Base-by-base conservation (phyloP, 2,888 invertebrate genomes). In the Phania funesta region DNA sequence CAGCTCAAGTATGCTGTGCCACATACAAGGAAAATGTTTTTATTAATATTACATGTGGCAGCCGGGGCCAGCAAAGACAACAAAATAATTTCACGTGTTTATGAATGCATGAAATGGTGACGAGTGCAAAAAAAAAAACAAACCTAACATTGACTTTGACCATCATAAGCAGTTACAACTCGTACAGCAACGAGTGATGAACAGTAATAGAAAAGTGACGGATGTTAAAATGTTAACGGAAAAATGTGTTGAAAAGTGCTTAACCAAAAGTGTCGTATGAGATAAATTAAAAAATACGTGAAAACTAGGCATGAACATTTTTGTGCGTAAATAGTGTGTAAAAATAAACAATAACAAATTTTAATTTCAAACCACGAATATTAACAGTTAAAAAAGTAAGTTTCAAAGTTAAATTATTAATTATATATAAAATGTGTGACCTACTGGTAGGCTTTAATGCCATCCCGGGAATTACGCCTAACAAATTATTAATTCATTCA, bases 141-240 rank as follows among this genome's bases (percentile, higher is more conserved):
- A 77, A 60, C 35, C 73, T 81, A 83, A 79, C 85, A 86, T 86
- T 86, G 87, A 86, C 87, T 86, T 87, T 87, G 87, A 86, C 86
- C 86, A 85, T 88, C 87, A 89, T 85, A 86, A 85, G 87, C 87
- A 89, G 88, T 89, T 86, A 86, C 84, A 83, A 84, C 86, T 88
- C 86, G 86, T 87, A 85, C 88, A 86, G 85, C 85, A 85, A 84
- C 87, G 87, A 86, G 84, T 87, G 81, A 87, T 84, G 85, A 85
- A 85, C 84, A 78, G 18, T 7, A 46, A 52, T 11, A 44, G 16
- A 46, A 67, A 86, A 83, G 60, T 68, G 64, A 62, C 76, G 78
- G 70, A 48, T 26, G 32, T 65, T 32, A 1, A 54, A 71, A 54
- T 62, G 50, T 58, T 41, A 62, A 29, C 13, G 5, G 41, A 38